Base-by-base conservation (phyloP, 2,113 vertebrate species). In the Halichoerus grypus region DNA sequence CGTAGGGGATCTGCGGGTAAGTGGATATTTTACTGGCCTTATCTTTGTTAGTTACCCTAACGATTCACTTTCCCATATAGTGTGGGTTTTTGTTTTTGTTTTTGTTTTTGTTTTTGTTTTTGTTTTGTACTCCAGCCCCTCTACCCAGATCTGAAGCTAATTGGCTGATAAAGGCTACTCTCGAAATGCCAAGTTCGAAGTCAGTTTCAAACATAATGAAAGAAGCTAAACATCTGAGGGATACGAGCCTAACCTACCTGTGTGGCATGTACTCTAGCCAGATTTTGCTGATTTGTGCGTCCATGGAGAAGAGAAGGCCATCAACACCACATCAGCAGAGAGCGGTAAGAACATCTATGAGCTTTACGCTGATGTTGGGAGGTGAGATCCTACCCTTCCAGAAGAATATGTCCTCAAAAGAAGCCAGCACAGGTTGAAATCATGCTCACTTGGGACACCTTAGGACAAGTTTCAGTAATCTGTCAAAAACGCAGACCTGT, bases 121-220 rank as follows among this genome's bases (percentile, higher is more conserved):
- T 28, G 49, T 86, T 19, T n/a, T 0, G 31, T 36, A 18, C 12
- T 31, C 6, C 0, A n/a, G 9, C 18, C 24, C 39, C 15, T 61
- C 55, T 71, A 85, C 53, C 42, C 26, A 86, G 33, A 59, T 88
- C 42, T 42, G 49, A 92, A 42, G 57, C 83, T 79, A 57, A 12
- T 15, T 31, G 61, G 71, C 53, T 86, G 76, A 79, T 85, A 81
- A 87, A 79, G 42, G 82, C 82, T 83, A 80, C n/a, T 91, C 71
- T 16, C 33, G 33, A 15, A 72, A 12, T 49, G 53, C 53, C 89
- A 84, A 49, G 49, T 83, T 92, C 92, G 69, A 10, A 13, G 53
- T 79, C 57, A 24, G 49, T 19, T 12, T 76, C 59, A 61, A 49
- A 92, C 2, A 10, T 61, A 85, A 81, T 21, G 53, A 92, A 94